phyloP scores from a whole-genome alignment of 2,888 invertebrate genomes.

The Sympetrum striolatum region DNA sequence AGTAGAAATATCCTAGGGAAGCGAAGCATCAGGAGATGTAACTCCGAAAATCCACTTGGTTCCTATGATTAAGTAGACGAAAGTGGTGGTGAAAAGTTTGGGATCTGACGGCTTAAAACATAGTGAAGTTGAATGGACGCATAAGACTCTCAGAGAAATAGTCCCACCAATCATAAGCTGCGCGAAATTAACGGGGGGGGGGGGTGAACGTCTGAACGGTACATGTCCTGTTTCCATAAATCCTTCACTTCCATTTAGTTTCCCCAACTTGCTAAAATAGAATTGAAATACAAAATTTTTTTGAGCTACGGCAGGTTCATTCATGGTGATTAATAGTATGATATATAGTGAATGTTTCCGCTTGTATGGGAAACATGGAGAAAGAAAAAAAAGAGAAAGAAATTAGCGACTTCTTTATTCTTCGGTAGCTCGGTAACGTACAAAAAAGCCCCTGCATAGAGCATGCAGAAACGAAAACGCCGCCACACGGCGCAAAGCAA shows the following conservation, averaged over 20 bases:
- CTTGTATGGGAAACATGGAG: no score
- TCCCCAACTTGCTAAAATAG: neutral
- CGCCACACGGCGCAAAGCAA: no score
- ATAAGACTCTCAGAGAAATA: neutral
- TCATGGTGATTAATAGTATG: no score
- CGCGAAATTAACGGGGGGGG: neutral
- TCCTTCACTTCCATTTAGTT: neutral
- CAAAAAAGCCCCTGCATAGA: no score
- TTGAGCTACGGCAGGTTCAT: no score
- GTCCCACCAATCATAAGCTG: neutral
- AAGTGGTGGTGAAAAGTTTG: neutral
- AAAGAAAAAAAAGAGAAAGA: no score
- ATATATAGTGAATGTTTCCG: no score
- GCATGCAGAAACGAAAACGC: no score
- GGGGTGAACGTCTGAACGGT: neutral
- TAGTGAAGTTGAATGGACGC: neutral
- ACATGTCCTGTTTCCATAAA: neutral
- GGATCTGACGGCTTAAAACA: neutral
- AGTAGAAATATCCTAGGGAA: neutral
- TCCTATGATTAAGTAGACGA: neutral
- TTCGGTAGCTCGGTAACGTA: no score
- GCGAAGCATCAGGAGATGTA: neutral
- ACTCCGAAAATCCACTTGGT: neutral
- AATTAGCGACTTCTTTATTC: no score
- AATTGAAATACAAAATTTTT: neutral